Percentiles rank a stretch among this genome's conserved stretches.
phyloP scores from a whole-genome alignment of 2,888 invertebrate genomes.

The Athalia rosae region DNA sequence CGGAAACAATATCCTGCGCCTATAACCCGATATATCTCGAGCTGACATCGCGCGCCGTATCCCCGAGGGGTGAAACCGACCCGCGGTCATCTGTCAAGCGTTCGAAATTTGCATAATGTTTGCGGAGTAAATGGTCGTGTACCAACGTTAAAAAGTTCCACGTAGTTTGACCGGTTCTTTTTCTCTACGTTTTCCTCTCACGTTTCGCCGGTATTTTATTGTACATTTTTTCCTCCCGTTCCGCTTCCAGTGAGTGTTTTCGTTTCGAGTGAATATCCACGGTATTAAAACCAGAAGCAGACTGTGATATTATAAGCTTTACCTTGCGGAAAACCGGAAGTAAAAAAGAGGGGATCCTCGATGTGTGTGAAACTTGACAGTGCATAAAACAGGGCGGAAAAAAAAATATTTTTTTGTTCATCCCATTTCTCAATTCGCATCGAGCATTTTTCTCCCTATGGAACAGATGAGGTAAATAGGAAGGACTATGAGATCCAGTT shows the following conservation, averaged over 20 bases:
- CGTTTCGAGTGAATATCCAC: slow-evolving; percentile 24
- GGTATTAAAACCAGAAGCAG: neutral
- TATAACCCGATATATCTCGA: slow-evolving; percentile 44
- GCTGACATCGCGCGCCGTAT: slow-evolving; percentile 42
- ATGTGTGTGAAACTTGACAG: too few species aligned
- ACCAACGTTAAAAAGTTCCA: slow-evolving; percentile 16
- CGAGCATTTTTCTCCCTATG: neutral
- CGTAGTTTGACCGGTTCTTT: slow-evolving; percentile 39
- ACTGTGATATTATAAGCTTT: slow-evolving; percentile 19
- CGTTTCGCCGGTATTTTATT: neutral
- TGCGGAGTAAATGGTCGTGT: slow-evolving; percentile 45
- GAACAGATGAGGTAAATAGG: neutral
- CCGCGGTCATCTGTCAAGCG: slow-evolving; percentile 45
- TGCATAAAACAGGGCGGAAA: too few species aligned
- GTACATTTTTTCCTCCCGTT: neutral
- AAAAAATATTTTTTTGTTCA: too few species aligned
- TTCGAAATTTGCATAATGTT: slow-evolving; percentile 44
- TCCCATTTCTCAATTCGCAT: too few species aligned
- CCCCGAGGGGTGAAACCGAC: slow-evolving; percentile 44
- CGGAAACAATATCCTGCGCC: slow-evolving; percentile 64
- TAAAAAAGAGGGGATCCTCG: neutral
- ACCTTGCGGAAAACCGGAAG: neutral
- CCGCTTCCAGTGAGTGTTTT: too few species aligned
- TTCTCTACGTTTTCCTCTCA: neutral
- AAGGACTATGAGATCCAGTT: neutral